A percentile compares a stretch with the other conserved stretches of the same genome.
Conservation (phyloP, 2,888 invertebrate genomes). For the Subacronicta megacephala region DNA sequence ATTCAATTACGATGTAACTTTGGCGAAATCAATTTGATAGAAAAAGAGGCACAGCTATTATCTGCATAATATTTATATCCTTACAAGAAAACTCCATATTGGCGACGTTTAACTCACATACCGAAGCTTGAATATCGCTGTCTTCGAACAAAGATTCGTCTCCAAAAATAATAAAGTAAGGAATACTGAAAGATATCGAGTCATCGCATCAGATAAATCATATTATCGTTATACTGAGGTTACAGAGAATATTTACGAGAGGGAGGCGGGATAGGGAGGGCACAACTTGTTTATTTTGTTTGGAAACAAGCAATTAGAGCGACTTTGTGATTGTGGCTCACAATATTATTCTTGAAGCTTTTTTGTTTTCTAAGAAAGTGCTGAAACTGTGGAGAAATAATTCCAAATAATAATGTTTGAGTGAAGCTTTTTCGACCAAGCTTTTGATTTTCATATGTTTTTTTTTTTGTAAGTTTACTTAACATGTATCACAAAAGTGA, state of each 20-base stretch:
- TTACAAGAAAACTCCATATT: no score
- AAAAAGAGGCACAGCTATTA: no score
- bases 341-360: conserved; percentile 11
- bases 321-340: conserved; percentile 11
- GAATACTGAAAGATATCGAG: conserved; percentile 37
- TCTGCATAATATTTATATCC: no score
- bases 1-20: no score
- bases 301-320: conserved; percentile 15
- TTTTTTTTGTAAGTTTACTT: no score
- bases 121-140: no score
- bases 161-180: conserved; percentile 44
- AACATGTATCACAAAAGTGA: no score
- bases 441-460: no score
- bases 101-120: no score
- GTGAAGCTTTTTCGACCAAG: no score
- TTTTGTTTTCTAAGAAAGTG: conserved; percentile 4
- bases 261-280: conserved; percentile 10
- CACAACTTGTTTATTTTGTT: conserved; percentile 27
- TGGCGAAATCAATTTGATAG: no score
- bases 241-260: conserved; percentile 20
- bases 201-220: conserved; percentile 56
- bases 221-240: conserved; percentile 48
- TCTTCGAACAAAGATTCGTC: conserved; percentile 24
- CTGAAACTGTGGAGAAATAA: conserved; percentile 1
- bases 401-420: background rate